Percentiles rank a stretch among this genome's conserved stretches.
Conservation (phyloP, 2,113 vertebrate genomes). For the Dipodomys ordii region DNA sequence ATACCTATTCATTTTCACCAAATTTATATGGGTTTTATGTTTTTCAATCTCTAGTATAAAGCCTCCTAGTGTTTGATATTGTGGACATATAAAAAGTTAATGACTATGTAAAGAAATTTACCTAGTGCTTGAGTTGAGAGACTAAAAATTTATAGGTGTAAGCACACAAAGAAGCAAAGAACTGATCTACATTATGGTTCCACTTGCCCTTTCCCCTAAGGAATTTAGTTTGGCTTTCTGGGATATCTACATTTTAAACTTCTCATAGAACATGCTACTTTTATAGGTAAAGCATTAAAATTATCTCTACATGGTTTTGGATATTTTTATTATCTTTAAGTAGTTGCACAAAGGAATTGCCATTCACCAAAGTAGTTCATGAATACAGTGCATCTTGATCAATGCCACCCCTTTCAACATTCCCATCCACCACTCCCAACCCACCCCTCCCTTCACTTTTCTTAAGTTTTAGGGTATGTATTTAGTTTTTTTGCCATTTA, state of each 20-base stretch:
- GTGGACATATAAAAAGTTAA: too few species aligned
- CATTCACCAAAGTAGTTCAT: too few species aligned
- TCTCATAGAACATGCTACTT: constrained; percentile 2
- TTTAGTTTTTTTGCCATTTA: too few species aligned
- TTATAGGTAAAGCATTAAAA: not conserved
- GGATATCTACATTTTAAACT: not conserved
- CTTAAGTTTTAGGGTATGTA: too few species aligned
- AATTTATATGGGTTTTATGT: not conserved
- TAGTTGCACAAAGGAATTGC: too few species aligned
- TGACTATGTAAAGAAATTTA: not conserved
- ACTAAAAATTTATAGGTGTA: not conserved
- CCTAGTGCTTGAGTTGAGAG: not conserved
- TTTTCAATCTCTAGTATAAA: constrained; percentile 18
- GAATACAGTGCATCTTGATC: too few species aligned
- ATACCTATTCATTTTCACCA: constrained; percentile 25
- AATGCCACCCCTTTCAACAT: too few species aligned
- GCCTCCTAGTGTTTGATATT: not conserved
- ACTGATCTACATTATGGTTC: not conserved
- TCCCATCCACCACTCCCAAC: too few species aligned
- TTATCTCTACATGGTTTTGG: not conserved
- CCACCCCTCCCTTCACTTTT: too few species aligned
- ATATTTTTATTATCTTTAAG: too few species aligned
- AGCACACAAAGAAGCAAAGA: not conserved
- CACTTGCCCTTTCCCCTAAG: not conserved
- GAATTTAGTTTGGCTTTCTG: not conserved